phyloP scores from a whole-genome alignment of 2,888 invertebrate species.

The Dione vanillae region DNA sequence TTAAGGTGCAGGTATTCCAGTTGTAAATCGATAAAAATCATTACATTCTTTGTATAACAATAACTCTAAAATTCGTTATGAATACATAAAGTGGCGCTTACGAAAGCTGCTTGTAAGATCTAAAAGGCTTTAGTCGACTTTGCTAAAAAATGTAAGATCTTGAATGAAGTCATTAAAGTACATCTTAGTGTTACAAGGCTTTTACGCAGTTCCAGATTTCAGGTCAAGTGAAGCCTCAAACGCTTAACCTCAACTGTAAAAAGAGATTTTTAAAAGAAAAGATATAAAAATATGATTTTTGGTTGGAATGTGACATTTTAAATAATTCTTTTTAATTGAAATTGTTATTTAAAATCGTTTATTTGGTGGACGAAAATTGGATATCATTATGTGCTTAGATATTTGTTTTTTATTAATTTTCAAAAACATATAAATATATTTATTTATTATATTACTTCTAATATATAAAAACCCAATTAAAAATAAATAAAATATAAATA shows the following conservation, averaged over 20 bases:
- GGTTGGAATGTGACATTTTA: background rate
- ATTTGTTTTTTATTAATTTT: too few relatives aligned
- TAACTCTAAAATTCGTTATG: background rate
- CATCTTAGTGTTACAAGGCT: constrained; percentile 29
- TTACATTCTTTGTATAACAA: background rate
- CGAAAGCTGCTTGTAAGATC: constrained; percentile 6
- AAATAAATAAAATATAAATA: background rate
- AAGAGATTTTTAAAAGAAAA: constrained; percentile 16
- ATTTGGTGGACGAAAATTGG: too few relatives aligned
- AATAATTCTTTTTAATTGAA: too few relatives aligned
- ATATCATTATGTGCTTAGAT: too few relatives aligned
- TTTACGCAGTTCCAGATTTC: constrained; percentile 35
- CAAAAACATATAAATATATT: too few relatives aligned
- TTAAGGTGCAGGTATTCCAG: background rate
- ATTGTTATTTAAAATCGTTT: too few relatives aligned
- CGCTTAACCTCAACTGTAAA: constrained; percentile 26
- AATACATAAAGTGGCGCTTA: constrained; percentile 2
- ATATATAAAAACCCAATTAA: too few relatives aligned
- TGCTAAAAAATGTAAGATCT: constrained; percentile 22
- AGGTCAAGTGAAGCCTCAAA: constrained; percentile 35
- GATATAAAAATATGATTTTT: constrained; percentile 5
- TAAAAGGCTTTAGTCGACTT: constrained; percentile 25
- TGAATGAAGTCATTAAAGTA: constrained; percentile 29
- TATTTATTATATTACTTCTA: too few relatives aligned
- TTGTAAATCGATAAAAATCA: background rate